phyloP scores from a whole-genome alignment of 2,797 vertebrate species.

The Babyrousa celebensis region DNA sequence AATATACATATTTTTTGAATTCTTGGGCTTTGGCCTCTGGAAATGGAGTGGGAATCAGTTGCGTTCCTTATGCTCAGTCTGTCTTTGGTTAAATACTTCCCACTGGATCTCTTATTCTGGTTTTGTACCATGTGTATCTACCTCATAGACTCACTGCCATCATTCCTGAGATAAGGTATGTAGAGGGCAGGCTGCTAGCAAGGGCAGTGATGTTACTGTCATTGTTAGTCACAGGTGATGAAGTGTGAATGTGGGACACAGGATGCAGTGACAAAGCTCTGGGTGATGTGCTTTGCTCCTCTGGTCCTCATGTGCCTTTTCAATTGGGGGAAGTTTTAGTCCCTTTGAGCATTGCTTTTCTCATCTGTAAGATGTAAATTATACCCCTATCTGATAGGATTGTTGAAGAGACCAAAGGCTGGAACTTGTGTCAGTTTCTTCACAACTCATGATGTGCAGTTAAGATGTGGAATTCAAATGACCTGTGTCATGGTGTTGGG shows the following conservation, averaged over 20 bases:
- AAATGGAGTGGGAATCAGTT: not conserved
- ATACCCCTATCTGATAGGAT: not conserved
- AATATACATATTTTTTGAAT: not conserved
- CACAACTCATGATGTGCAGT: not conserved
- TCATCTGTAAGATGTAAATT: not conserved
- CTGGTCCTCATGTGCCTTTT: not conserved
- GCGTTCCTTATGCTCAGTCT: not conserved
- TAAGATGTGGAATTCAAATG: not conserved
- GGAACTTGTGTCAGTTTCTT: not conserved
- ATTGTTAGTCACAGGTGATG: not conserved
- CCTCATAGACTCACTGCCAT: not conserved
- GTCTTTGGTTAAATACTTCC: not conserved
- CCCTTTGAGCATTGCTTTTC: not conserved
- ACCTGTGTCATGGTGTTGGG: no score
- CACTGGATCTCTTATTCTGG: not conserved
- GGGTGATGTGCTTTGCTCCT: not conserved
- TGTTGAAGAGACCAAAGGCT: not conserved
- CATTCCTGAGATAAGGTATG: not conserved
- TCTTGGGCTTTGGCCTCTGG: not conserved
- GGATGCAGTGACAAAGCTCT: not conserved
- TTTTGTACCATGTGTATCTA: not conserved
- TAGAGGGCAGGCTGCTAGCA: not conserved
- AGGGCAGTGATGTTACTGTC: not conserved
- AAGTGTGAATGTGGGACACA: not conserved
- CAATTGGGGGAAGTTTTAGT: not conserved